Evolutionary conservation across 2,797 vertebrate species (phyloP), one percentile per base, ranked within the genome.

Genomic region (Chelon labrosus): DNA sequence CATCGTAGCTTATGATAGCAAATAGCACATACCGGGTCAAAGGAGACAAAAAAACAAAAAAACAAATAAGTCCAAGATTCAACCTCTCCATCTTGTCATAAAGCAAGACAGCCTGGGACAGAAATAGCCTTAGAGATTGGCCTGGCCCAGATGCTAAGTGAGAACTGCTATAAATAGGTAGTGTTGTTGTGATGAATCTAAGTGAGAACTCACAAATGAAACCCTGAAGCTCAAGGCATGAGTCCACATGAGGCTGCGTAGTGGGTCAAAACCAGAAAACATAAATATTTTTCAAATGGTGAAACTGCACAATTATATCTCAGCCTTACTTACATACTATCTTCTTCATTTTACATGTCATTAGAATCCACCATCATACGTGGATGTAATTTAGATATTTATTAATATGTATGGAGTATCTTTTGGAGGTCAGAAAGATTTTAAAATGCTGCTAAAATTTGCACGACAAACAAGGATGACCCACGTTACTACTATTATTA

Each of bases 151-250:
- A 85, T 73, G 82, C 75, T 73, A 71, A 83, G 67, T 73, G 77
- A 84, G 72, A 85, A 61, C 58, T 39, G 70, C 84, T 93, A 91
- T 84, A 86, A 87, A 92, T 92, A 90, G 73, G 39, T 7, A 10
- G 66, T 56, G 56, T 50, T 81, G 75, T 73, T 70, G 38, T 53
- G 53, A 68, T 82, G 63, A 79, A 73, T 75, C 64, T 49, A 79
- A 58, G 52, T 75, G 76, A 79, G 67, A 79, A 70, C 79, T 56
- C 82, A 73, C 56, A 73, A 77, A 83, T 51, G 75, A 63, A 82
- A 70, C 17, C 72, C 31, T 13, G 49, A 76, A 65, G 77, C 80
- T 70, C 17, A 46, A 67, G 1, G 17, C 31, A 60, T 17, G 60
- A 14, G 22, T 76, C 44, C 62, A 10, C 12, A 70, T 14, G 13